These are phyloP conservation scores for Hyperoodon ampullatus DNA, from an alignment of 2,113 vertebrate genomes.

Conservation along the genomic window DNA sequence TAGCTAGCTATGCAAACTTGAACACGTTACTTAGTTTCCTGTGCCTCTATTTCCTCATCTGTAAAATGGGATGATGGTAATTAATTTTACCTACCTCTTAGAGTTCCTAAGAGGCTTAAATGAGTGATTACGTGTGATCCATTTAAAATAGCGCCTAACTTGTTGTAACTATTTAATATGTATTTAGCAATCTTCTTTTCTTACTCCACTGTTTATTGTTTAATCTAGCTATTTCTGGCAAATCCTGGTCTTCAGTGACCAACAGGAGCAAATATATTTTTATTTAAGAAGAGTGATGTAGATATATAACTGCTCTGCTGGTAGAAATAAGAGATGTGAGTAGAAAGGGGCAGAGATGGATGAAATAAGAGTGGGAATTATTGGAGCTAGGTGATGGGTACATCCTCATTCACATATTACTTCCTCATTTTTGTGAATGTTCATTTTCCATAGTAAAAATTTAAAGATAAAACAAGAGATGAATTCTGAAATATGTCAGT, in stretches of 20 bases:
- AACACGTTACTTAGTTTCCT: background rate
- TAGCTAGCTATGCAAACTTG: background rate
- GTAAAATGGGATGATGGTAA: background rate
- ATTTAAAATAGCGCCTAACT: background rate
- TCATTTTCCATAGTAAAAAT: slow-evolving; percentile 15
- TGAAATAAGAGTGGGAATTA: background rate
- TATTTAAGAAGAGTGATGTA: background rate
- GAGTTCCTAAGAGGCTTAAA: background rate
- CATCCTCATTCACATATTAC: background rate
- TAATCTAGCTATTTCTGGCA: background rate
- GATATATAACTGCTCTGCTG: background rate
- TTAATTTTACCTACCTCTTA: background rate
- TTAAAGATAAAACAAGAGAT: background rate
- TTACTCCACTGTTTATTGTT: background rate
- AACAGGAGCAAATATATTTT: background rate
- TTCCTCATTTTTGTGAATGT: background rate
- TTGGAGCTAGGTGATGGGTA: background rate
- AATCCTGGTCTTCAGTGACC: background rate
- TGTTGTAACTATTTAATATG: background rate
- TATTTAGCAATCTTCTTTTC: background rate
- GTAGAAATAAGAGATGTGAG: background rate
- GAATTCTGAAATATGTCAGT: background rate
- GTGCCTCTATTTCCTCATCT: background rate
- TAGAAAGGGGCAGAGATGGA: background rate
- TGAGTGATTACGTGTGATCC: background rate